Evolutionary conservation across 1,140 invertebrate species (phyloP), one percentile per base, ranked within the genome.

Genomic region (Zaprionus africanus): DNA sequence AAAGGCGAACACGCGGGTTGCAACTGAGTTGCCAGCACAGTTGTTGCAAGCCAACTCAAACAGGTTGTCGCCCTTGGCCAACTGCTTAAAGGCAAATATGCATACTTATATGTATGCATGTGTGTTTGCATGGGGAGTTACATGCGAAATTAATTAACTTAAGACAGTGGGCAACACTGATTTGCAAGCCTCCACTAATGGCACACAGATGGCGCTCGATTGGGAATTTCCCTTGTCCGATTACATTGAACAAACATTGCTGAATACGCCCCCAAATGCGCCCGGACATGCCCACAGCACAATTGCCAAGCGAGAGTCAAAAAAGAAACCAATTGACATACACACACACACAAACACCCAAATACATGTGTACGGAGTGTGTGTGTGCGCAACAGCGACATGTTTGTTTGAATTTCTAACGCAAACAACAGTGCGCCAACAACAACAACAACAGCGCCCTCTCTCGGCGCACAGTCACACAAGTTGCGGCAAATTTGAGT

Each of bases 401-500:
- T 77, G 75, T 77, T 77, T 77, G 75, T 74, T 77, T 72, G 74
- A 72, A 66, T 65, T 71, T 77, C 74, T 67, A 77, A 73, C 70
- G 49, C 75, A 77, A 74, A 67, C 69, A 77, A 66, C 62, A 71
- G 38, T 13, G 28, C 53, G 38, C 13, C 17, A 12, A 5, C 26
- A 34, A 56, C 59, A 54, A 66, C 61, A 73, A 54, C 43, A 19
- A 31, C 12, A 5, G n/a, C 57, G 46, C 28, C 46, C 38, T 1
- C 26, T 12, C 49, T 58, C 17, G 24, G 12, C 58, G 54, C n/a
- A 67, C 41, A 36, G 19, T 34, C 72, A 56, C 58, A 66, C 79
- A 75, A 66, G 66, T 79, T 76, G 84, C 81, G 80, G 81, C 81
- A 91, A 91, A 84, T 88, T 77, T 87, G 83, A 92, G 86, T 79